These are phyloP conservation scores for Spatula clypeata DNA, from an alignment of 2,797 vertebrate genomes.

Conservation along the genomic window DNA sequence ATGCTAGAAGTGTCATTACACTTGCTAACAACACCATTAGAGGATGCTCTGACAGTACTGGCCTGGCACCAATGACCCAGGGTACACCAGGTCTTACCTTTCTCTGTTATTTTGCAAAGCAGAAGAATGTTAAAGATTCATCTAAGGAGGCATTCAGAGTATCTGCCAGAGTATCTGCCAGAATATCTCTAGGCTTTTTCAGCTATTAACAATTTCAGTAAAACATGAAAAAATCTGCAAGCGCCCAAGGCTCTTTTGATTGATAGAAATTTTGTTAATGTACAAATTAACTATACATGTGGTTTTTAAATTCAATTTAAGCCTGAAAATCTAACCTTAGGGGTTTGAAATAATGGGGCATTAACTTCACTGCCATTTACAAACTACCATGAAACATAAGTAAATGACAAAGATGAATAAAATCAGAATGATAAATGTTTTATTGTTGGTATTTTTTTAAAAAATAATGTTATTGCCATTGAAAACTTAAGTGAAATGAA, in stretches of 20 bases:
- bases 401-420: slow-evolving; percentile 74
- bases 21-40: neutral
- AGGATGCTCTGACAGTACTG: neutral
- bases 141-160: neutral
- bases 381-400: slow-evolving; percentile 75
- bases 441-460: slow-evolving; percentile 62
- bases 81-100: neutral
- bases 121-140: neutral
- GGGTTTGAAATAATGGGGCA: slow-evolving; percentile 79
- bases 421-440: slow-evolving; percentile 70
- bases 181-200: neutral
- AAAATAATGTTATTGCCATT: slow-evolving; percentile 70
- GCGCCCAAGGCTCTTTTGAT: slow-evolving; percentile 57
- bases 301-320: slow-evolving; percentile 80
- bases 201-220: slow-evolving; percentile 37
- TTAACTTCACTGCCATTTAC: slow-evolving; percentile 77
- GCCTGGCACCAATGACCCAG: neutral
- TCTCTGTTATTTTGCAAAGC: neutral
- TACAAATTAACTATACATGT: slow-evolving; percentile 75
- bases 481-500: slow-evolving; percentile 78
- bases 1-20: neutral
- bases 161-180: neutral
- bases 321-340: slow-evolving; percentile 70
- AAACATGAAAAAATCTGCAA: slow-evolving; percentile 46
- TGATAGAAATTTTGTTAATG: slow-evolving; percentile 74